Evolutionary conservation across 1,140 invertebrate genomes (phyloP).

Genomic region (Drosophila bifasciata): DNA sequence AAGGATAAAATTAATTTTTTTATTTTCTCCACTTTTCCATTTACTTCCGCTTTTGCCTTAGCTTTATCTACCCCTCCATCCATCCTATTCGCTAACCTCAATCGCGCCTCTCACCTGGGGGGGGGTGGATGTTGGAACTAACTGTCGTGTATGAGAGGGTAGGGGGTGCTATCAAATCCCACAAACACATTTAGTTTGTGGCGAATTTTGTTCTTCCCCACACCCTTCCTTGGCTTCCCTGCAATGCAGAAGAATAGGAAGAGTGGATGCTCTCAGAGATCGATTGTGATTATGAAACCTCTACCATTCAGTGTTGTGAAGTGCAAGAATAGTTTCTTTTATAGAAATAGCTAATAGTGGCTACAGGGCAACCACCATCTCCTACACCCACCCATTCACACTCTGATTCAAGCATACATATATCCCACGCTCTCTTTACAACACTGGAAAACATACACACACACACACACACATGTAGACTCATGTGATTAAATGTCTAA

Average conservation of each 20-base stretch:
- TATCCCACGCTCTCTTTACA: background rate
- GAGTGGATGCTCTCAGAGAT: slow-evolving; percentile 41
- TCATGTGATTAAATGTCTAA: background rate
- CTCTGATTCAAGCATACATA: too few species aligned
- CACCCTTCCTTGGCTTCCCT: slow-evolving; percentile 1
- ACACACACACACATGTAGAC: background rate
- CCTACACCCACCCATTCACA: too few species aligned
- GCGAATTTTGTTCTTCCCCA: slow-evolving; percentile 41
- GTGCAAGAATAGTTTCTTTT: too few species aligned
- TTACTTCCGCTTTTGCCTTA: slow-evolving; percentile 39
- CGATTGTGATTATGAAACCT: background rate
- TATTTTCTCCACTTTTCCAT: slow-evolving; percentile 36
- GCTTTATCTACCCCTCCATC: background rate
- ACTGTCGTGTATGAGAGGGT: background rate
- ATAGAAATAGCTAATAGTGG: too few species aligned
- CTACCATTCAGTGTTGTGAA: too few species aligned
- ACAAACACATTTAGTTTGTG: slow-evolving; percentile 74
- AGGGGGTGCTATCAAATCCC: slow-evolving; percentile 51
- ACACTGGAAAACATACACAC: slow-evolving; percentile 5
- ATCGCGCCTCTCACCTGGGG: slow-evolving; percentile 40
- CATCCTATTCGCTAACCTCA: too few species aligned
- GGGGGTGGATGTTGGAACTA: background rate
- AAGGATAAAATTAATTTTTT: slow-evolving; percentile 78
- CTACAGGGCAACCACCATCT: too few species aligned
- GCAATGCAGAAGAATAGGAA: slow-evolving; percentile 20